These are phyloP conservation scores for Mormyrus iriodes DNA, from an alignment of 2,113 vertebrate genomes.

Conservation along the genomic window DNA sequence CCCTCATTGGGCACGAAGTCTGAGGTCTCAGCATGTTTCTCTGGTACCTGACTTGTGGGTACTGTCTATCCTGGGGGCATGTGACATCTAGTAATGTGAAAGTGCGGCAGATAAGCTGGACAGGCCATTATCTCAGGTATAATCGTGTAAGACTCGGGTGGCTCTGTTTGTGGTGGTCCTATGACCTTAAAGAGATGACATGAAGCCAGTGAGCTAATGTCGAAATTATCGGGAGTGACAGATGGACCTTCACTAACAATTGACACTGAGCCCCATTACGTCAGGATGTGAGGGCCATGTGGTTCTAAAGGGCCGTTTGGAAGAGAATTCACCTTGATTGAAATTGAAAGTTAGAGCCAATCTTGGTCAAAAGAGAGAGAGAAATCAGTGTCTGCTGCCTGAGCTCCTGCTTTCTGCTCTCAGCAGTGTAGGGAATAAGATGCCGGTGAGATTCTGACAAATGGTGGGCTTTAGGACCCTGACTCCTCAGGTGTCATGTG, in stretches of 20 bases:
- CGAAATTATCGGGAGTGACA: neutral
- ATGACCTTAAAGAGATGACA: neutral
- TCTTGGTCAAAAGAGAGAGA: neutral
- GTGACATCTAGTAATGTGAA: neutral
- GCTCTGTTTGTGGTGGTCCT: neutral
- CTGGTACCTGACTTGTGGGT: neutral
- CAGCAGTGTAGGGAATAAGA: neutral
- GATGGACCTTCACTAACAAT: neutral
- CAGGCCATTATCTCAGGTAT: neutral
- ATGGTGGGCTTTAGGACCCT: neutral
- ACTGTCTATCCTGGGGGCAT: neutral
- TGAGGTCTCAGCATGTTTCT: neutral
- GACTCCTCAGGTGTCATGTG: neutral
- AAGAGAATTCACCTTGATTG: neutral
- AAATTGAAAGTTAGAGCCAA: neutral
- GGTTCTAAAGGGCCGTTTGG: neutral
- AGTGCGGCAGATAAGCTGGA: neutral
- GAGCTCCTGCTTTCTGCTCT: neutral
- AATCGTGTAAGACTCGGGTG: neutral
- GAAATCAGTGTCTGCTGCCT: neutral
- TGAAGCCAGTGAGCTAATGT: neutral
- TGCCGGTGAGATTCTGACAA: neutral
- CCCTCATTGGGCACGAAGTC: neutral
- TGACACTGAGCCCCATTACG: neutral
- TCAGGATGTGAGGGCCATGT: neutral